These are phyloP conservation scores for Thamnophis elegans DNA, from an alignment of 2,797 vertebrate species.

Conservation along the genomic window DNA sequence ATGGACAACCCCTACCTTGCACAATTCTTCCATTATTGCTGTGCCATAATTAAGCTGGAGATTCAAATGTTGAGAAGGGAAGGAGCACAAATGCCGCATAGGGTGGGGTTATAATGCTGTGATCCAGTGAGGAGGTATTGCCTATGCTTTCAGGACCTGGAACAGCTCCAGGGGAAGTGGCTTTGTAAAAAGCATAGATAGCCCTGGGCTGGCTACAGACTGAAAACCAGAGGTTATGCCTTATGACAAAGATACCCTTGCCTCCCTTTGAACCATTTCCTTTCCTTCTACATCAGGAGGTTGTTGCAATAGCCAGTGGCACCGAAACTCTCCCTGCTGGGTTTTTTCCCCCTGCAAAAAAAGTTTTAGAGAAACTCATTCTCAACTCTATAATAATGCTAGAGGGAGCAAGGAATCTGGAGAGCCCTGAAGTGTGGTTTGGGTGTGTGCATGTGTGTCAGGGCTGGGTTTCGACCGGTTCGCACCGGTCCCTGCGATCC, in stretches of 20 bases:
- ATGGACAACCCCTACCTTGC: neutral
- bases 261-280: neutral
- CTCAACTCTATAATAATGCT: neutral
- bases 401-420: neutral
- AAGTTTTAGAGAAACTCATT: neutral
- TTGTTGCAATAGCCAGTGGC: neutral
- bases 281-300: neutral
- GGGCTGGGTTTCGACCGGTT: too few species aligned
- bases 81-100: neutral
- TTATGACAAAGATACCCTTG: neutral
- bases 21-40: neutral
- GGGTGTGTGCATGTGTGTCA: neutral
- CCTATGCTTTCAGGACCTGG: neutral
- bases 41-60: neutral
- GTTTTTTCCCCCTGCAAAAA: neutral
- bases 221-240: neutral
- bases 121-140: neutral
- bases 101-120: neutral
- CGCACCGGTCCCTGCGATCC: too few species aligned
- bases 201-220: neutral
- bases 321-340: neutral
- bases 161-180: neutral
- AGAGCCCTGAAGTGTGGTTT: neutral
- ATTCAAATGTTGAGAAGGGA: neutral
- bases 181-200: neutral